Conservation (phyloP, 2,113 vertebrate species). For the Xerus inauris region DNA sequence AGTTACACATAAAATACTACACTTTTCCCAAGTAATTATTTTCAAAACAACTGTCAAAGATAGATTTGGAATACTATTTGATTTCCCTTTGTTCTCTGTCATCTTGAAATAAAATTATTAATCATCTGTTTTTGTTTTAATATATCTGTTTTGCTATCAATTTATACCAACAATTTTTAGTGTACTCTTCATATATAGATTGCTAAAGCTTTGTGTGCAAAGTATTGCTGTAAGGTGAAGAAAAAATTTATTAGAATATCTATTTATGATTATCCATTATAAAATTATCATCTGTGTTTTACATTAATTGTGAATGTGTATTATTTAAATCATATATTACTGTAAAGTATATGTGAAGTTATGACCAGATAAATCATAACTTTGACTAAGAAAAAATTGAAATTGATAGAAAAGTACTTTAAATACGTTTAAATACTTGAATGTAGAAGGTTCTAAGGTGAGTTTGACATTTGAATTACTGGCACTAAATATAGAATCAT, state of each 20-base stretch:
- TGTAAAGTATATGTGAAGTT: not conserved
- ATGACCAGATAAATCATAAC: not conserved
- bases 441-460: not conserved
- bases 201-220: not conserved
- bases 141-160: not conserved
- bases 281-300: not conserved
- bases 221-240: not conserved
- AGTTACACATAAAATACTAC: not conserved
- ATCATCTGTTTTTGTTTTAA: not conserved
- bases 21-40: not conserved
- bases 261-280: not conserved
- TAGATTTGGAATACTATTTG: not conserved
- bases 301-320: not conserved
- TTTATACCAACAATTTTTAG: not conserved
- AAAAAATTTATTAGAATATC: not conserved
- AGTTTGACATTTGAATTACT: slow-evolving; percentile 2
- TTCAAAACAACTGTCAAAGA: not conserved
- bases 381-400: not conserved
- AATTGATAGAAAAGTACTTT: not conserved
- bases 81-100: not conserved
- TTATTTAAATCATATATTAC: not conserved
- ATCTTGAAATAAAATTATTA: not conserved
- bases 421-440: not conserved
- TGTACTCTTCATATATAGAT: not conserved
- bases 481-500: not conserved